These are phyloP conservation scores for Rhimphoctona megacephalus DNA, from an alignment of 2,888 invertebrate species.

Conservation along the genomic window DNA sequence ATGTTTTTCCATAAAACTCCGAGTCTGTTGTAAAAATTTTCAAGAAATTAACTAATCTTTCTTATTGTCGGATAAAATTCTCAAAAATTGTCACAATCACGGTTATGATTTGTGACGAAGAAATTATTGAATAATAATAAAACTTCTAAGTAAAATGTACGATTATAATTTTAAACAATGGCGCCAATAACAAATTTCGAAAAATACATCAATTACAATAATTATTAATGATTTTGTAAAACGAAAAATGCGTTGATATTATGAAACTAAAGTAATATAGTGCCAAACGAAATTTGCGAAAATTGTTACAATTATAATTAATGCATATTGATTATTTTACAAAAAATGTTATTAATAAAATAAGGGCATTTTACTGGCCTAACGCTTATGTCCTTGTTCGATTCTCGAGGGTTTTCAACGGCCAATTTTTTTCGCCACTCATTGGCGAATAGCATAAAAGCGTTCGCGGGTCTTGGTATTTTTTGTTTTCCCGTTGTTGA, in stretches of 20 bases:
- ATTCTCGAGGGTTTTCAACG: constrained; percentile 86
- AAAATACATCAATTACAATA: not conserved
- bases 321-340: not conserved
- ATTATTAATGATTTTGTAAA: not conserved
- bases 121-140: too few species aligned
- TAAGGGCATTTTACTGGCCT: constrained; percentile 79
- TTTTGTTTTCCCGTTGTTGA: constrained; percentile 79
- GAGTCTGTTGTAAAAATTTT: constrained; percentile 79
- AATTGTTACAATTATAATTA: not conserved
- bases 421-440: constrained; percentile 87
- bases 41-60: not conserved
- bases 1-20: constrained; percentile 87
- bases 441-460: constrained; percentile 89
- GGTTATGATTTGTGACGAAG: too few species aligned
- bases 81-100: not conserved
- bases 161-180: too few species aligned
- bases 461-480: constrained; percentile 88
- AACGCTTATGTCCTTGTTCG: constrained; percentile 88
- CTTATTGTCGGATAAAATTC: not conserved
- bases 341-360: not conserved
- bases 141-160: too few species aligned
- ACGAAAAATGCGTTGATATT: not conserved
- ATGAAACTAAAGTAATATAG: not conserved
- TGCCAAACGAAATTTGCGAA: not conserved
- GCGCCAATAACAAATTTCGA: too few species aligned